Percentiles rank a stretch among this genome's conserved stretches.
These are phyloP conservation scores for Paedocypris sp. DNA, from an alignment of 2,113 vertebrate genomes.

Conservation along the genomic window DNA sequence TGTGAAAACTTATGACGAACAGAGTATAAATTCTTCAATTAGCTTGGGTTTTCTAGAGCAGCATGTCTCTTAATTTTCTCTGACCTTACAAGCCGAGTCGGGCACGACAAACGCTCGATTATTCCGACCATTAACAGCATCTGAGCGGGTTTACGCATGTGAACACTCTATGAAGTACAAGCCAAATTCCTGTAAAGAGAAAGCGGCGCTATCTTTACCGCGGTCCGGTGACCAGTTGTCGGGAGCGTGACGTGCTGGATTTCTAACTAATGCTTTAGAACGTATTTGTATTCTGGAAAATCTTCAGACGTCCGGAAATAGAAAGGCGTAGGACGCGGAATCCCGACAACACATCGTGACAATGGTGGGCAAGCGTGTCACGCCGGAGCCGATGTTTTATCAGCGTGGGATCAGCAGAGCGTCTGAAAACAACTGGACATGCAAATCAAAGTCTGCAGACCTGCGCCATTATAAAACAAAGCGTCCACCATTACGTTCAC, in stretches of 20 bases:
- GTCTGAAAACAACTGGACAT: constrained; percentile 25
- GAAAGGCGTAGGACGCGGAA: constrained; percentile 46
- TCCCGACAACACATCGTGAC: constrained; percentile 53
- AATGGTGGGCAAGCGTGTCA: constrained; percentile 42
- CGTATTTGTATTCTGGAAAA: constrained; percentile 62
- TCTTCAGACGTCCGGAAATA: constrained; percentile 59
- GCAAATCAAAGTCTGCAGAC: constrained; percentile 31
- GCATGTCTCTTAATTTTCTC: background rate
- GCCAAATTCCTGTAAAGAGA: constrained; percentile 47
- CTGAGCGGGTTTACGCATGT: constrained; percentile 32
- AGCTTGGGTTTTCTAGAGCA: background rate
- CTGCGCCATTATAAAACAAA: constrained; percentile 18
- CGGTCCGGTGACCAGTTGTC: constrained; percentile 66
- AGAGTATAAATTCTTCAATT: background rate
- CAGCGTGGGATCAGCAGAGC: constrained; percentile 27
- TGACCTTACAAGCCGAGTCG: background rate
- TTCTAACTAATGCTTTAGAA: constrained; percentile 65
- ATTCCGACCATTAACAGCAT: constrained; percentile 42
- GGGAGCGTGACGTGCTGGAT: constrained; percentile 56
- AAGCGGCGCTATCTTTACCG: constrained; percentile 61
- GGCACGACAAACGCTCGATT: constrained; percentile 29
- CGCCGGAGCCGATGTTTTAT: constrained; percentile 46
- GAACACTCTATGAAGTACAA: constrained; percentile 28
- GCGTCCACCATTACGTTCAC: constrained; percentile 10
- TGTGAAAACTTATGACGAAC: too few relatives aligned